phyloP scores from a whole-genome alignment of 2,113 vertebrate genomes.

The Cyphomyrus plagiostoma region DNA sequence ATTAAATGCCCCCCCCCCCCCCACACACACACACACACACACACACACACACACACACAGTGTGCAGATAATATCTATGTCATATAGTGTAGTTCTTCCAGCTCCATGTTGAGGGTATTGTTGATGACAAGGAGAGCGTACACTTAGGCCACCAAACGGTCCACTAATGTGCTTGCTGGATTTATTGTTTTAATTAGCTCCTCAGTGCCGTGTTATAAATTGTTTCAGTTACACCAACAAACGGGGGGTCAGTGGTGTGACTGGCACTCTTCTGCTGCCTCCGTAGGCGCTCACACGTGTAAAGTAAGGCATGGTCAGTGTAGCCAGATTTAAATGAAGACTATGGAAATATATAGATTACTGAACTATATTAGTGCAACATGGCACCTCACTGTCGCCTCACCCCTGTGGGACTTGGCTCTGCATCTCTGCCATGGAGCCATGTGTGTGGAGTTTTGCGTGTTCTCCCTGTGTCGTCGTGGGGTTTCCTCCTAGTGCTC shows the following conservation, averaged over 20 bases:
- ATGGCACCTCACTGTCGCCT: too few species aligned
- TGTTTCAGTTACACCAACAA: slow-evolving; percentile 61
- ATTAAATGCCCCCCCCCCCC: not conserved
- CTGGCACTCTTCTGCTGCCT: not conserved
- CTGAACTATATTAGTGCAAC: not conserved
- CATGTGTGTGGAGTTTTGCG: too few species aligned
- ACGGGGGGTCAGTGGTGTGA: not conserved
- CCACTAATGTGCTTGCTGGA: slow-evolving; percentile 77
- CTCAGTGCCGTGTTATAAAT: slow-evolving; percentile 83
- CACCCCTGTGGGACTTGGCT: too few species aligned
- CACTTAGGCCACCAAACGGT: slow-evolving; percentile 35
- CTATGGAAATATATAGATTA: not conserved
- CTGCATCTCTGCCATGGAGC: too few species aligned
- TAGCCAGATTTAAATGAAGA: not conserved
- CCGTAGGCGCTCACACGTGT: not conserved
- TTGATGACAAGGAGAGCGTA: not conserved
- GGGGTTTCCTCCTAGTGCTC: too few species aligned
- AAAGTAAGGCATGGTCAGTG: not conserved
- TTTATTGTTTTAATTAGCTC: slow-evolving; percentile 93
- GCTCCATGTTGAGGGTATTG: not conserved
- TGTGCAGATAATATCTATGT: slow-evolving; percentile 2
- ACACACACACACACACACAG: not conserved
- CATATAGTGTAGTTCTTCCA: not conserved
- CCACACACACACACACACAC: too few species aligned
- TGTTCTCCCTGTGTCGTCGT: too few species aligned